A percentile compares a stretch with the other conserved stretches of the same genome.
These are phyloP conservation scores for Drosophila simulans DNA, from an alignment of 1,140 invertebrate species.

Conservation along the genomic window DNA sequence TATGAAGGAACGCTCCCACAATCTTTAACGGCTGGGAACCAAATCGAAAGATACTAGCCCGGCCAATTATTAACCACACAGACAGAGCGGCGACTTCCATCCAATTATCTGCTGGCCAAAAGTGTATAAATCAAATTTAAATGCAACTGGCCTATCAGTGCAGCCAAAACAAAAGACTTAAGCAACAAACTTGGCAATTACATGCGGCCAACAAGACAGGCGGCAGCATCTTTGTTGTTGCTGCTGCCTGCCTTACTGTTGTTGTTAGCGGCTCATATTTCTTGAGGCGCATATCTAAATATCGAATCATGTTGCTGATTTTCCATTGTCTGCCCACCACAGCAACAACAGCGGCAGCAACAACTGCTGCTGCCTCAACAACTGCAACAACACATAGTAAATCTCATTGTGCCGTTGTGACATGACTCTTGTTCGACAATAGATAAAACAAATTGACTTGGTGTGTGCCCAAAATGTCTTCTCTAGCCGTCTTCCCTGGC, in stretches of 20 bases:
- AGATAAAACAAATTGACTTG: constrained; percentile 84
- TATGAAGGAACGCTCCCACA: constrained; percentile 38
- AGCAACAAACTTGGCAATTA: constrained; percentile 83
- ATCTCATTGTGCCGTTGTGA: constrained; percentile 82
- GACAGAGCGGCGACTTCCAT: constrained; percentile 64
- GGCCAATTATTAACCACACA: constrained; percentile 28
- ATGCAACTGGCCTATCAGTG: constrained; percentile 68
- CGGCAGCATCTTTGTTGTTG: constrained; percentile 66
- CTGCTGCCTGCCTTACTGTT: constrained; percentile 47
- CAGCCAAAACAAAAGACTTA: constrained; percentile 80
- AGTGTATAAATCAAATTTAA: constrained; percentile 82
- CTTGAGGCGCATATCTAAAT: constrained; percentile 81
- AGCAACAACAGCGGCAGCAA: constrained; percentile 12
- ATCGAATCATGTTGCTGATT: constrained; percentile 82
- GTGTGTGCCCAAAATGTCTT: constrained; percentile 84
- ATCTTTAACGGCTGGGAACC: constrained; percentile 19
- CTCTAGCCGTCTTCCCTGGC: constrained; percentile 60
- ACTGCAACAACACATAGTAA: constrained; percentile 72
- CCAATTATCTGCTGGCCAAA: constrained; percentile 72
- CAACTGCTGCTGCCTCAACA: constrained; percentile 26
- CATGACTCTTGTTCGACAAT: constrained; percentile 84
- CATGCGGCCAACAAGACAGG: constrained; percentile 56
- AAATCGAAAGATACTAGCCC: not conserved
- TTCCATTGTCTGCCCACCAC: constrained; percentile 65
- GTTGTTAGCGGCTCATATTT: constrained; percentile 81